A percentile compares a stretch with the other conserved stretches of the same genome.
Conservation (phyloP, 2,113 vertebrate genomes). For the Cynoglossus semilaevis region DNA sequence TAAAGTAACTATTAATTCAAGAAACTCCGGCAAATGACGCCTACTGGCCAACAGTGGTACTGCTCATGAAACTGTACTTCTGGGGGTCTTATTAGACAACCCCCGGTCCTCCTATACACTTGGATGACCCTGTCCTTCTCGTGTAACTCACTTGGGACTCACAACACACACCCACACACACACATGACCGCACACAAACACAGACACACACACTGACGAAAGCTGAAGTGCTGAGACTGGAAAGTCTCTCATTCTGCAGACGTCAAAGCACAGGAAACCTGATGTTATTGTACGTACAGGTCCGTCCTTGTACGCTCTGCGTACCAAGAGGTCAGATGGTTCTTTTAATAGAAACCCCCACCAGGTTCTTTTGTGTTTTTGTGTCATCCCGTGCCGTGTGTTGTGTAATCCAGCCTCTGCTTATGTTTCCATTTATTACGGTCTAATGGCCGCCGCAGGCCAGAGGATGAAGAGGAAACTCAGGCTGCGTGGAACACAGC, state of each 20-base stretch:
- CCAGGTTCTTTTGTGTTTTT: constrained; percentile 25
- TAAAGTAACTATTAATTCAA: too few relatives aligned
- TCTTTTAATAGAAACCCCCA: background rate
- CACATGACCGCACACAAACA: constrained; percentile 2
- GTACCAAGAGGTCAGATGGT: background rate
- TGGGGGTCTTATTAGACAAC: too few relatives aligned
- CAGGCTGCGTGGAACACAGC: background rate
- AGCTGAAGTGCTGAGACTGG: constrained; percentile 11
- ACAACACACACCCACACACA: background rate
- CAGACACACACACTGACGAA: constrained; percentile 3
- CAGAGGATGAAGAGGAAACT: background rate
- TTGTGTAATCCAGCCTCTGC: background rate
- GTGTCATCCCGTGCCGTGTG: background rate
- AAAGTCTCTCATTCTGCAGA: constrained; percentile 9
- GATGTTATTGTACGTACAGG: constrained; percentile 25
- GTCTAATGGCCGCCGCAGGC: constrained; percentile 25
- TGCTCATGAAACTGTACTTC: too few relatives aligned
- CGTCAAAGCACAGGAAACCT: background rate
- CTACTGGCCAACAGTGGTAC: too few relatives aligned
- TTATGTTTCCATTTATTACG: background rate
- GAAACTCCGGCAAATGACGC: too few relatives aligned
- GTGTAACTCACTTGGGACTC: constrained; percentile 18
- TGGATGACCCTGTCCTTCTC: background rate
- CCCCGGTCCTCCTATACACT: too few relatives aligned
- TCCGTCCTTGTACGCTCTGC: background rate